A percentile compares a stretch with the other conserved stretches of the same genome.
Evolutionary conservation across 2,113 vertebrate species (phyloP).

Genomic region (Pavo muticus): DNA sequence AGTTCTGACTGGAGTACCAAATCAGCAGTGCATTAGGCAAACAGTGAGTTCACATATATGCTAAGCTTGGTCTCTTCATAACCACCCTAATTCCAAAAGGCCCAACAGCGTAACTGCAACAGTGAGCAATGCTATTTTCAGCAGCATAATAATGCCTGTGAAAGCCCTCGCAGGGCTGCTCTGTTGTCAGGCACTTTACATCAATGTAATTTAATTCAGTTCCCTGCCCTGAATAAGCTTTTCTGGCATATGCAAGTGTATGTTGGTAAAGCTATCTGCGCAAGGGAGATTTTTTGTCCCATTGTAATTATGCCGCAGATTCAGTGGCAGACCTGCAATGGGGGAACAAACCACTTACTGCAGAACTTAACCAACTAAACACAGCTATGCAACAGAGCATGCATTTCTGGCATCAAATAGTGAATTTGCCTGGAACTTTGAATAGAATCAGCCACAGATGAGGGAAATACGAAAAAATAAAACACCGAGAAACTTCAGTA

Average conservation of each 20-base stretch:
- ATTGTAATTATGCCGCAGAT: neutral
- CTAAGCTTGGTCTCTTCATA: neutral
- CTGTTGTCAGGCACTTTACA: neutral
- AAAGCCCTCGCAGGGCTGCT: neutral
- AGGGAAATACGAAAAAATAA: neutral
- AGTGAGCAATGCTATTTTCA: neutral
- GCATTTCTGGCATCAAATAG: fast-evolving
- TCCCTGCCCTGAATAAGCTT: neutral
- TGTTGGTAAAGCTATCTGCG: neutral
- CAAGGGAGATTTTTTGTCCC: neutral
- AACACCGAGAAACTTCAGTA: neutral
- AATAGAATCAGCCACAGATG: neutral
- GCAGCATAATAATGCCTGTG: fast-evolving
- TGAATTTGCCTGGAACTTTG: neutral
- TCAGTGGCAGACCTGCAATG: neutral
- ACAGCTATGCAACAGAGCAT: neutral
- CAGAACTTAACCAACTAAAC: neutral
- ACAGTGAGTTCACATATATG: neutral
- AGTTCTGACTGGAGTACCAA: too few species aligned
- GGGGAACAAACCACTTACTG: neutral
- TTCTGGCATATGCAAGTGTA: neutral
- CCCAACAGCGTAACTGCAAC: neutral
- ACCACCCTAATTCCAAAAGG: neutral
- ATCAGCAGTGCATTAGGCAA: neutral
- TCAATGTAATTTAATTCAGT: neutral